phyloP scores from a whole-genome alignment of 23 tunicate species.

The Halocynthia roretzi region DNA sequence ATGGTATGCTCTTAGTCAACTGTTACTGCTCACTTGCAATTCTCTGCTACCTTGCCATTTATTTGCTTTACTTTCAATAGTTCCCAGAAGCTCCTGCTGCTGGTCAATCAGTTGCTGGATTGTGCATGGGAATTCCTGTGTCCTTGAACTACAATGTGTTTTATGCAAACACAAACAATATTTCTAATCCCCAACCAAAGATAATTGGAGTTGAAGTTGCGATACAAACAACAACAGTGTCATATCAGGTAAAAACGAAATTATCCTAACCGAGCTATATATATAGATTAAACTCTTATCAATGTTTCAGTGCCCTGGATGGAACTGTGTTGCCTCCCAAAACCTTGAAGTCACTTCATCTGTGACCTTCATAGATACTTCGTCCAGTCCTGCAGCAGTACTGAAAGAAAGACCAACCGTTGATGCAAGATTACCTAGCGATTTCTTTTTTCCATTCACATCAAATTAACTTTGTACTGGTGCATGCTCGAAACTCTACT shows the following conservation, averaged over 20 bases:
- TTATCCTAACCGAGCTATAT: neutral
- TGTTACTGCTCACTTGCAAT: too few species aligned
- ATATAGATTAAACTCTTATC: neutral
- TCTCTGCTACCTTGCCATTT: too few species aligned
- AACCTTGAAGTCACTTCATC: constrained; percentile 42
- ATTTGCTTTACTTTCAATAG: too few species aligned
- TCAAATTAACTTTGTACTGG: neutral
- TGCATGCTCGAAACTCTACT: too few species aligned
- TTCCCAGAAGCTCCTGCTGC: neutral
- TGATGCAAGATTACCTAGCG: constrained; percentile 34
- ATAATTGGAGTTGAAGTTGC: constrained; percentile 34
- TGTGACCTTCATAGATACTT: constrained; percentile 61
- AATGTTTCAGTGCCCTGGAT: constrained; percentile 30
- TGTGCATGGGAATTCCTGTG: constrained; percentile 14
- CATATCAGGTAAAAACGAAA: constrained; percentile 5
- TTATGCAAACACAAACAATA: constrained; percentile 51
- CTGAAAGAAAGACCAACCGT: constrained; percentile 33
- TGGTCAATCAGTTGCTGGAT: constrained; percentile 1
- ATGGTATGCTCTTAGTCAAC: too few species aligned
- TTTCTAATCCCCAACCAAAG: constrained; percentile 62
- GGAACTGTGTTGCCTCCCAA: constrained; percentile 31
- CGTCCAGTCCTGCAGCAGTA: constrained; percentile 47
- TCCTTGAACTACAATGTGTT: constrained; percentile 30
- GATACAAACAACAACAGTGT: constrained; percentile 5
- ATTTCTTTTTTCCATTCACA: constrained; percentile 73